Base-by-base conservation (phyloP, 2,113 vertebrate genomes). In the Hydrolagus affinis region DNA sequence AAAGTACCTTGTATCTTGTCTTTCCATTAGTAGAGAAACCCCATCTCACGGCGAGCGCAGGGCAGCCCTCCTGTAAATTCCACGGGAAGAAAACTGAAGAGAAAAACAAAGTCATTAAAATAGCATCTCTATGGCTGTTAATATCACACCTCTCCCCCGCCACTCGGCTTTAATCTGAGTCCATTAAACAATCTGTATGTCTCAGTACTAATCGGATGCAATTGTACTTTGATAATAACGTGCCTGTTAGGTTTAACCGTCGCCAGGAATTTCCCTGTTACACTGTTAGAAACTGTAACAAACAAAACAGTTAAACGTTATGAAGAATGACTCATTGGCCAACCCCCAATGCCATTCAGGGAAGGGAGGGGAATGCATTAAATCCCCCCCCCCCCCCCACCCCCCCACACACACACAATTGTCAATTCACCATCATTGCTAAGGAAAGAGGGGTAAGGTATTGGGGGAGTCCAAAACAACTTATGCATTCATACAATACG, bases 1-100 rank as follows among this genome's bases (percentile, higher is more conserved):
- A 44, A 44, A 44, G 60, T 80, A 83, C 78, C 78, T 83, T 68
- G 78, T 32, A 15, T 83, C 78, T 62, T 83, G 78, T 15, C 28
- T 28, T 30, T 25, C 60, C 78, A 83, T 83, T 66, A 83, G 17
- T 83, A 83, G 28, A 17, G 64, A 25, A 9, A 66, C 11, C 78
- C 9, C 25, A 66, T 28, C 30, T 17, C 59, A 32, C 62, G 30
- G 60, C 1, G 9, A 17, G 62, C 19, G 25, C 28, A 68, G 78
- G 64, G 9, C 60, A 83, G 78, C 62, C 32, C 78, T 66, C 25
- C 59, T 66, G 19, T 62, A 64, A 83, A 10, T 83, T 66, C 78
- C 28, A 83, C 32, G 8, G 11, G 15, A 30, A 66, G 4, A 28
- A 83, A 83, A 60, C 78, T 83, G 0, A 28, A 66, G 78, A 66